These are phyloP conservation scores for Bradypodion ventrale DNA, from an alignment of 2,797 vertebrate species.

Conservation along the genomic window DNA sequence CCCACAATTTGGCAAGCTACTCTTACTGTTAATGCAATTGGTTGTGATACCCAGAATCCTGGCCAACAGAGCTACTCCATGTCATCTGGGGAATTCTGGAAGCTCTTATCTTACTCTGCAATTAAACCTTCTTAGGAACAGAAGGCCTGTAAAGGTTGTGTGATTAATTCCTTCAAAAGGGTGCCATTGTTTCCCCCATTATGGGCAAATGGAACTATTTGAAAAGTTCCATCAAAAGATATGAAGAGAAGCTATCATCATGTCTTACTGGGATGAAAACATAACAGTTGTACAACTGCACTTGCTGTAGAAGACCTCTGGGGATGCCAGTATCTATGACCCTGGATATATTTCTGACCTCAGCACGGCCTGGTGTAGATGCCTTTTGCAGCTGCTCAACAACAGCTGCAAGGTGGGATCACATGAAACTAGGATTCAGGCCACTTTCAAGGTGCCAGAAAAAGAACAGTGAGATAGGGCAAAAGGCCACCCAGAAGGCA, in stretches of 20 bases:
- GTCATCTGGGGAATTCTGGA: too few relatives aligned
- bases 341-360: not conserved
- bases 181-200: not conserved
- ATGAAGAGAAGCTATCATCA: not conserved
- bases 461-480: not conserved
- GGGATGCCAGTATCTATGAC: not conserved
- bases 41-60: too few relatives aligned
- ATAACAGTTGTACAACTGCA: not conserved
- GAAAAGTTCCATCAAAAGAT: not conserved
- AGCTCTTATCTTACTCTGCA: too few relatives aligned
- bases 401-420: slow-evolving; percentile 30
- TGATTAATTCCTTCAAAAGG: not conserved
- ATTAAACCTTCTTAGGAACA: too few relatives aligned
- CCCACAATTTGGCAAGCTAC: too few relatives aligned
- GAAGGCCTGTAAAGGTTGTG: too few relatives aligned
- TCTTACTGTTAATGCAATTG: too few relatives aligned
- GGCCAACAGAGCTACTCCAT: too few relatives aligned
- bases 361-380: not conserved
- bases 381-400: slow-evolving; percentile 25
- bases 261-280: not conserved
- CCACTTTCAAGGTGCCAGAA: slow-evolving; percentile 4
- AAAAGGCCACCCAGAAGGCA: not conserved
- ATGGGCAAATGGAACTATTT: not conserved
- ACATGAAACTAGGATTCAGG: not conserved
- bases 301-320: not conserved